Conservation (phyloP, 2,797 vertebrate species). For the Hapalemur alaotrensis region DNA sequence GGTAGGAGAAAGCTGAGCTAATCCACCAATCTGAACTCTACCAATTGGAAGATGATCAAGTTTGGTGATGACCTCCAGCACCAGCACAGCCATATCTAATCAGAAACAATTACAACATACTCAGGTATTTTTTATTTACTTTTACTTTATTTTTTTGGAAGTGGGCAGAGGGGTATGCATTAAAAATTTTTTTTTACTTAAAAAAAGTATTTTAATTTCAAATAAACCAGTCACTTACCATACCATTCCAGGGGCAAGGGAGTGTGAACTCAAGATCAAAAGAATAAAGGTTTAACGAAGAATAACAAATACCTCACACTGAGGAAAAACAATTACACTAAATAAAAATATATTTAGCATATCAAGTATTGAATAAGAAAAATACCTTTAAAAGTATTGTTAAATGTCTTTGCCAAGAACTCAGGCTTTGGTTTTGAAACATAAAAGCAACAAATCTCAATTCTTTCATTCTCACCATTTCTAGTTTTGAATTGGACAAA, state of each 20-base stretch:
- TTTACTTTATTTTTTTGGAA: background rate
- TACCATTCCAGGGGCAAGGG: background rate
- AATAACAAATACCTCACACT: background rate
- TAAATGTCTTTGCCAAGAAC: background rate
- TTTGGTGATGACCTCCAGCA: slow-evolving; percentile 93
- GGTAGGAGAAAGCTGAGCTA: slow-evolving; percentile 91
- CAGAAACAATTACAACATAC: slow-evolving; percentile 31
- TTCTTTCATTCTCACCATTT: slow-evolving; percentile 17
- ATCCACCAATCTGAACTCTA: slow-evolving; percentile 88
- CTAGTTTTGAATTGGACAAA: slow-evolving; percentile 18
- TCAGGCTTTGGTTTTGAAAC: slow-evolving; percentile 26
- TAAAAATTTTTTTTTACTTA: background rate
- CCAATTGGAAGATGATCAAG: slow-evolving; percentile 91
- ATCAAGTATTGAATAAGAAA: slow-evolving; percentile 39
- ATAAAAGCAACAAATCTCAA: background rate
- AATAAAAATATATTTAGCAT: slow-evolving; percentile 30
- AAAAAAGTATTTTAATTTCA: slow-evolving; percentile 39
- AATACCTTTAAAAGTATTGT: background rate
- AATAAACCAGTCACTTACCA: slow-evolving; percentile 12
- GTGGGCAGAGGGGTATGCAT: background rate
- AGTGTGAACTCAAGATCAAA: background rate
- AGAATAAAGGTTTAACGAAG: slow-evolving; percentile 39
- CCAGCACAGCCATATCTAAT: slow-evolving; percentile 94
- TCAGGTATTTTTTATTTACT: slow-evolving; percentile 19
- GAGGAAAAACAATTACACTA: background rate